Evolutionary conservation across 2,888 invertebrate species (phyloP).

Genomic region (Clanis bilineata): DNA sequence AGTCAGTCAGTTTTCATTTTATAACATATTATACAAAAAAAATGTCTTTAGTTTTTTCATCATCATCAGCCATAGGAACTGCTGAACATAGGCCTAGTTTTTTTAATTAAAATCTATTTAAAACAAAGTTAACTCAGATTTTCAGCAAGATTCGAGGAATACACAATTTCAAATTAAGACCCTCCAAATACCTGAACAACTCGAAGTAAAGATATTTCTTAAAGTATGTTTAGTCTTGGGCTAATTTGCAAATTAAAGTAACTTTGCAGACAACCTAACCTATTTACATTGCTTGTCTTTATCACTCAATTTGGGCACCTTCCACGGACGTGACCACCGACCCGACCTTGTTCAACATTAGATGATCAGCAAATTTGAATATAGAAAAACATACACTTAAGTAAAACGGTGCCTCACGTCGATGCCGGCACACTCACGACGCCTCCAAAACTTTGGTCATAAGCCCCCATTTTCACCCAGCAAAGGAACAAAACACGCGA

Average conservation of each 20-base stretch:
- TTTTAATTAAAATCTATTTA: no score
- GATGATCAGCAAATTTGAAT: not conserved
- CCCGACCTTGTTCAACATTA: not conserved
- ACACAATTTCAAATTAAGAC: not conserved
- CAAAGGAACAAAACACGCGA: slow-evolving; percentile 37
- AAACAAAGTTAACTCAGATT: no score
- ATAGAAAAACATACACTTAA: not conserved
- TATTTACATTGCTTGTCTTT: not conserved
- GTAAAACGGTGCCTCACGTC: not conserved
- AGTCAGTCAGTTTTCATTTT: no score
- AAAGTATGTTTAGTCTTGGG: not conserved
- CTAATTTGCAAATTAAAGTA: not conserved
- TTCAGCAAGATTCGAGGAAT: not conserved
- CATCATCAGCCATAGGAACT: no score
- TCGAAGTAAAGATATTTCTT: not conserved
- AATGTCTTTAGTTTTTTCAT: no score
- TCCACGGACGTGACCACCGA: no score
- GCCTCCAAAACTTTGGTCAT: slow-evolving; percentile 7
- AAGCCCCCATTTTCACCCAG: slow-evolving; percentile 18
- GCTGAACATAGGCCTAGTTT: no score
- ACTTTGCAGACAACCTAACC: not conserved
- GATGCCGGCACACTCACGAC: not conserved
- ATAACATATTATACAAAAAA: no score
- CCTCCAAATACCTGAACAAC: not conserved
- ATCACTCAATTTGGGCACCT: not conserved